Base-by-base conservation (phyloP, 1,140 invertebrate species). In the Cotesia vestalis region DNA sequence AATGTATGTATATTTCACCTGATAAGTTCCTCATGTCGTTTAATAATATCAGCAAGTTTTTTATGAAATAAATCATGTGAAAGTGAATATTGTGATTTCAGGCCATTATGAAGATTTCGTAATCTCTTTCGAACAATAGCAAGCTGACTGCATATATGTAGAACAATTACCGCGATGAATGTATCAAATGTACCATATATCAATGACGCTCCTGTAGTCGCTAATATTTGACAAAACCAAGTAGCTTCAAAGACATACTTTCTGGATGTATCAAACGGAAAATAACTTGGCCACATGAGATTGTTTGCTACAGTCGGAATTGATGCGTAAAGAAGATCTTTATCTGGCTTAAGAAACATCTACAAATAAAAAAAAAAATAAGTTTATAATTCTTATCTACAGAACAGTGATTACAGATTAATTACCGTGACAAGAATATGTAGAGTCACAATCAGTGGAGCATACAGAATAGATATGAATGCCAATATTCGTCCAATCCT, bases 61-160 rank as follows among this genome's bases (percentile, higher is more conserved):
- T 62, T 62, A 8, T 12, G 6, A 27, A 62, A 0, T 36, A 4
- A 35, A 62, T 35, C 27, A n/a, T 34, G 12, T 3, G 6, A 14
- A 14, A 17, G 3, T 35, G 17, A n/a, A 62, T n/a, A 8, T 34
- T 20, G n/a, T 27, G 27, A 27, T 6, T 57, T 17, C n/a, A 57
- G 6, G 11, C n/a, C 53, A 12, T 20, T n/a, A 57, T 57, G 8
- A 20, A 72, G 53, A 38, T 73, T 67, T 55, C 20, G 5, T 4
- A 75, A 60, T 11, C 68, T 17, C 12, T 0, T 51, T 34, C 68
- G 63, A 34, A 76, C 61, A 64, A 71, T 76, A 17, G 14, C 3
- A 20, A 71, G 66, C 57, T 73, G 75, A 38, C 52, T 63, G 64
- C 64, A 71, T 0, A 73, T 9, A 35, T 76, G 75, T 1, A 73